Evolutionary conservation across 1,140 invertebrate genomes (phyloP).

Genomic region (Philotrypesis tridentata): DNA sequence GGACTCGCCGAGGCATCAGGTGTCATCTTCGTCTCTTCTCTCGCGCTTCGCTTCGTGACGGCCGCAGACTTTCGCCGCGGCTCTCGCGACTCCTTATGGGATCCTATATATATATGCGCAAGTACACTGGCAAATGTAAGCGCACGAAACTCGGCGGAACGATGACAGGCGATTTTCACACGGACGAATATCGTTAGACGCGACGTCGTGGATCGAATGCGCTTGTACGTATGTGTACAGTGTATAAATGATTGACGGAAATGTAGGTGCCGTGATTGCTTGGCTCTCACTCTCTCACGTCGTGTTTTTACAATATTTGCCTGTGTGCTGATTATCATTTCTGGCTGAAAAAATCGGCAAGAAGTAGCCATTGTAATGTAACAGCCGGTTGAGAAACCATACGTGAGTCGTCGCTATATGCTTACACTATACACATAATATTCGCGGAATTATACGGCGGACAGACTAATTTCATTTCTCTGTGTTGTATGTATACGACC

Average conservation of each 20-base stretch:
- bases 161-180: conserved; percentile 30
- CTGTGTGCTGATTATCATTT: background rate
- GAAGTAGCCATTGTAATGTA: too few species aligned
- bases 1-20: conserved; percentile 6
- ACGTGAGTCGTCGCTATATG: too few species aligned
- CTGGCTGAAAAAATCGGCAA: background rate
- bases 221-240: background rate
- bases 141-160: background rate
- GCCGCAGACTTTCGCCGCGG: background rate
- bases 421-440: too few species aligned
- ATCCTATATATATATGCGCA: background rate
- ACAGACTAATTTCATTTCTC: too few species aligned
- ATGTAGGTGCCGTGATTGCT: too few species aligned
- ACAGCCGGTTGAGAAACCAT: too few species aligned
- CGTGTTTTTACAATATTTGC: background rate
- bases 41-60: background rate
- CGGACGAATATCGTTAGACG: background rate
- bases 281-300: too few species aligned
- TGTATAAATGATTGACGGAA: too few species aligned
- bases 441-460: too few species aligned
- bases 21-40: conserved; percentile 3
- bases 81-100: background rate
- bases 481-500: too few species aligned
- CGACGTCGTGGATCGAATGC: background rate
- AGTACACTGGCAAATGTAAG: background rate